Evolutionary conservation across 2,113 vertebrate genomes (phyloP), one percentile per base, ranked within the genome.

Genomic region (Cavia aperea): DNA sequence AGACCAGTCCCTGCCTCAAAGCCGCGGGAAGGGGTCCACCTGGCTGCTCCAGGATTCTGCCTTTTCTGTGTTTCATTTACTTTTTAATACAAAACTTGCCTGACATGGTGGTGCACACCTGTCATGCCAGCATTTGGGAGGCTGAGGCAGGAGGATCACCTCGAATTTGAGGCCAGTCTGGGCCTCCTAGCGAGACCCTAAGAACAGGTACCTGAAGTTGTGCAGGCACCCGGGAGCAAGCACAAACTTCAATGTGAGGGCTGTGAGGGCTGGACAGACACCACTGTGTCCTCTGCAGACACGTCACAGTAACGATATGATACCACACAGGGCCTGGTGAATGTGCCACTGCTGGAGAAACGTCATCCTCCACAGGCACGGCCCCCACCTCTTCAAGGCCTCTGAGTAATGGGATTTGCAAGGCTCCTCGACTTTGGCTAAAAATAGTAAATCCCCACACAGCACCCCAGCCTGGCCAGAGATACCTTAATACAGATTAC

Each of bases 401-500:
- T 87, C 73, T 4, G 49, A 81, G 62, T 86, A 94, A 93, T 70
- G 79, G 96, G 97, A 97, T 97, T 97, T 97, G 91, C 84, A 86
- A 90, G 36, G 88, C 85, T 96, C 95, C 97, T 83, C 95, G 92
- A 95, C 72, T 96, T 97, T 97, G 96, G 95, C 96, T 94, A 97
- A 97, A 97, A 97, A 98, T 98, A 98, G 97, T 90, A 97, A 98
- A 98, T 97, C 97, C 96, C 73, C 94, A 93, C 88, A 95, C 96
- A 90, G 95, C 72, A 93, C 94, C 95, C 97, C 96, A 70, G 95
- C 97, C 96, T 94, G 96, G 93, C 92, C 97, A 97, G 97, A 21
- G 95, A 97, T 97, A 98, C 97, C 96, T 96, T 98, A 98, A 98
- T 97, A 78, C 97, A 97, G 97, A 97, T 97, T 98, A 98, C 97